A percentile compares a stretch with the other conserved stretches of the same genome.
Evolutionary conservation across 2,113 vertebrate genomes (phyloP).

Genomic region (Ariopsis seemanni): DNA sequence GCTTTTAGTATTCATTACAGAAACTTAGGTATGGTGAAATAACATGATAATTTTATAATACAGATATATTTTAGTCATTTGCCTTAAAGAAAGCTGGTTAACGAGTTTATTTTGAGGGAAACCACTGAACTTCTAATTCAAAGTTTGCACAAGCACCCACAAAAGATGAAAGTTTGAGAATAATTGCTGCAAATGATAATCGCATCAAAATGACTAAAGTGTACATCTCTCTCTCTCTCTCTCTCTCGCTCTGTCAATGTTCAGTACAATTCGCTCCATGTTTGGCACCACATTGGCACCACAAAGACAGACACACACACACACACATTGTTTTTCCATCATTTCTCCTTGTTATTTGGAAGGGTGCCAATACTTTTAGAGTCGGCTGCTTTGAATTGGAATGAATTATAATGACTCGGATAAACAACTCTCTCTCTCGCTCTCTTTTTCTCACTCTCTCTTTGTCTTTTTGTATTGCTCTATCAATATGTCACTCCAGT

Average conservation of each 20-base stretch:
- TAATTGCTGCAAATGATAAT: not conserved
- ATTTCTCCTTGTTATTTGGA: not conserved
- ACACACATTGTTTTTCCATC: not conserved
- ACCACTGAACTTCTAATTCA: not conserved
- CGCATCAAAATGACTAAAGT: not conserved
- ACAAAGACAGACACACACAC: not conserved
- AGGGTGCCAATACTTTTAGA: conserved; percentile 18
- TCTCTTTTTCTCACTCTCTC: not conserved
- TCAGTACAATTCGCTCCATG: not conserved
- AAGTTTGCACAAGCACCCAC: conserved; percentile 14
- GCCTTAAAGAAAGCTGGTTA: not conserved
- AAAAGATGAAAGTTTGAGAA: not conserved
- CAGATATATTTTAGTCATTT: not conserved
- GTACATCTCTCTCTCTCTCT: not conserved
- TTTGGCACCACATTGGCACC: not conserved
- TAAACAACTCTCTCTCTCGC: not conserved
- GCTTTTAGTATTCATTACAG: not conserved
- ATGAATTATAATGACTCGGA: not conserved
- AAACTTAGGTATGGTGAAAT: not conserved
- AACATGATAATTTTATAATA: not conserved
- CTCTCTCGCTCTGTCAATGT: not conserved
- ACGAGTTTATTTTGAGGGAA: not conserved
- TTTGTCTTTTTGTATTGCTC: not conserved
- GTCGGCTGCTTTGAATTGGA: too few species aligned
- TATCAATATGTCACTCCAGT: not conserved